Percentiles rank a stretch among this genome's conserved stretches.
Evolutionary conservation across 2,797 vertebrate genomes (phyloP).

Genomic region (Benthosema pterotum): DNA sequence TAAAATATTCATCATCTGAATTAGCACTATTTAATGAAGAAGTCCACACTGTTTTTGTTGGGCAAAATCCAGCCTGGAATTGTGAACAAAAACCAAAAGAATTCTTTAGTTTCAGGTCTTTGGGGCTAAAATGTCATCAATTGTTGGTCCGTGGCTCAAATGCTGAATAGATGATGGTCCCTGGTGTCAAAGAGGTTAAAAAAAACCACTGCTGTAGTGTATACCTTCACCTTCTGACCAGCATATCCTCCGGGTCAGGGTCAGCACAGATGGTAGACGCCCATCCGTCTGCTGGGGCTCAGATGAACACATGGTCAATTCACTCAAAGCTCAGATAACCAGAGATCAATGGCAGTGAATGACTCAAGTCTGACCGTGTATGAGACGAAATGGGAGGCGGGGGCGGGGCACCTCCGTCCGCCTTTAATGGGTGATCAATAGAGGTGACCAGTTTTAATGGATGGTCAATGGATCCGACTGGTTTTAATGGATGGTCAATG

Average conservation of each 20-base stretch:
- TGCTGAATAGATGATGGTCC: no score
- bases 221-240: constrained; percentile 7
- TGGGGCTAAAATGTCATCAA: no score
- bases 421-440: constrained; percentile 63
- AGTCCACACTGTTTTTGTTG: no score
- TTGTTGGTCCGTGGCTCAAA: no score
- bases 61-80: no score
- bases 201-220: no score
- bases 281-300: background rate
- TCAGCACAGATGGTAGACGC: constrained; percentile 31
- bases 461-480: constrained; percentile 41
- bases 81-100: no score
- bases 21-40: no score
- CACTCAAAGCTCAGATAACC: constrained; percentile 53
- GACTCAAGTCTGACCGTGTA: constrained; percentile 24
- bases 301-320: constrained; percentile 11
- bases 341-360: constrained; percentile 55
- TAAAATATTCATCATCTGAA: no score
- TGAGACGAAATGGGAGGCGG: constrained; percentile 47
- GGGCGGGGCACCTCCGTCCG: constrained; percentile 34
- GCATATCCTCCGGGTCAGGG: constrained; percentile 11
- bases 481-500: constrained; percentile 62
- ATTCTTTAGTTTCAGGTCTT: no score
- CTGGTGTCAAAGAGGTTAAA: no score
- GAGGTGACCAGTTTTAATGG: constrained; percentile 62